phyloP scores from a whole-genome alignment of 2,113 vertebrate genomes.

The Anser cygnoides region DNA sequence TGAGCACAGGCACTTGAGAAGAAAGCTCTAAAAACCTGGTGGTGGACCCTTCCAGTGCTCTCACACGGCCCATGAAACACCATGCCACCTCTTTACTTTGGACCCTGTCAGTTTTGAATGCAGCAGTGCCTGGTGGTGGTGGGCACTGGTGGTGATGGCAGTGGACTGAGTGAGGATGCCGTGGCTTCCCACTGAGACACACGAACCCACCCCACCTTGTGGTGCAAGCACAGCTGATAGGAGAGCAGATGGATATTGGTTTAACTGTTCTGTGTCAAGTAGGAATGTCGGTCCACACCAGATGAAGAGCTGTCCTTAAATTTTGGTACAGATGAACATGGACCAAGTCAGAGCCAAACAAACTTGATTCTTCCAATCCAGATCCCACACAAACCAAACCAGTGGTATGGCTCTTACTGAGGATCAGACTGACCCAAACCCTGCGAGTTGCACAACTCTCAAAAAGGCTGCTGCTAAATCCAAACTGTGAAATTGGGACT shows the following conservation, averaged over 20 bases:
- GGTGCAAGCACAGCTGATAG: not conserved
- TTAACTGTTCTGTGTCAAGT: not conserved
- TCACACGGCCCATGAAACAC: not conserved
- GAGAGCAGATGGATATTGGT: not conserved
- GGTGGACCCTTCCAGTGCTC: not conserved
- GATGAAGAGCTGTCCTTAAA: not conserved
- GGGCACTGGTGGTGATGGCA: not conserved
- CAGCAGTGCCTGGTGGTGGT: not conserved
- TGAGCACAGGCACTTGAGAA: not conserved
- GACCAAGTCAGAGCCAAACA: not conserved
- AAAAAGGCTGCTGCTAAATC: conserved; percentile 33
- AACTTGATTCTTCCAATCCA: not conserved
- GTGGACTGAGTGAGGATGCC: not conserved
- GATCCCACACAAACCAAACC: not conserved
- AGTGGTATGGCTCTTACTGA: not conserved
- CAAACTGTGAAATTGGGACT: conserved; percentile 42
- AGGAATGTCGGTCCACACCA: not conserved
- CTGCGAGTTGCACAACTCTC: not conserved
- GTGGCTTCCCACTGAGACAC: not conserved
- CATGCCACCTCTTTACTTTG: not conserved
- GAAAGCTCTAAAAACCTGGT: not conserved
- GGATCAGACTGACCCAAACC: conserved; percentile 10
- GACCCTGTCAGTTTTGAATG: not conserved
- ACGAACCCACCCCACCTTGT: accelerated
- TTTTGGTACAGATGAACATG: not conserved